phyloP scores from a whole-genome alignment of 2,113 vertebrate genomes.

The Phycodurus eques region DNA sequence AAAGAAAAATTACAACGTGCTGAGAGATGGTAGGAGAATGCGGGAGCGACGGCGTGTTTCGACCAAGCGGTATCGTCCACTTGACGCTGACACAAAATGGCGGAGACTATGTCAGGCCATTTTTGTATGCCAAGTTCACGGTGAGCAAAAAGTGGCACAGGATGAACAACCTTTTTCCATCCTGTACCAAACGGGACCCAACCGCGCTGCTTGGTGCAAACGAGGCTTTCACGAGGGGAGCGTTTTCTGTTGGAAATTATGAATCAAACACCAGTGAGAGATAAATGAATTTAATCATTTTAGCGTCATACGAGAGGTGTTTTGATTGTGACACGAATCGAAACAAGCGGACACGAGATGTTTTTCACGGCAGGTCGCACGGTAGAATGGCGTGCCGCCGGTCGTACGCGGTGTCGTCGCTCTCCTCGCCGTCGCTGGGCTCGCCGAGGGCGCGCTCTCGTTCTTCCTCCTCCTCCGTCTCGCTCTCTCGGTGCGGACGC shows the following conservation, averaged over 20 bases:
- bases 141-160: background rate
- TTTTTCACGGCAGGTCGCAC: slow-evolving; percentile 67
- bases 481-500: slow-evolving; percentile 59
- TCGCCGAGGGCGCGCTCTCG: slow-evolving; percentile 60
- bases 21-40: background rate
- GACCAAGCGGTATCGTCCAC: background rate
- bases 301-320: background rate
- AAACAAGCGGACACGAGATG: background rate
- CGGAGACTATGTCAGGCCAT: background rate
- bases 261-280: slow-evolving; percentile 23
- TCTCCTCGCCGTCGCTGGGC: slow-evolving; percentile 74
- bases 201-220: background rate
- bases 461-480: slow-evolving; percentile 74
- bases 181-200: background rate
- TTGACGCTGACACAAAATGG: background rate
- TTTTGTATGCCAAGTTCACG: background rate
- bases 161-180: background rate
- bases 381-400: slow-evolving; percentile 61
- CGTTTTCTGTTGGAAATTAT: slow-evolving; percentile 11
- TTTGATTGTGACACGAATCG: background rate
- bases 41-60: background rate
- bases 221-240: background rate
- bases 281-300: background rate
- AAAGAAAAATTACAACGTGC: background rate
- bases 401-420: slow-evolving; percentile 76